Evolutionary conservation across 2,797 vertebrate species (phyloP).

Genomic region (Masticophis lateralis): DNA sequence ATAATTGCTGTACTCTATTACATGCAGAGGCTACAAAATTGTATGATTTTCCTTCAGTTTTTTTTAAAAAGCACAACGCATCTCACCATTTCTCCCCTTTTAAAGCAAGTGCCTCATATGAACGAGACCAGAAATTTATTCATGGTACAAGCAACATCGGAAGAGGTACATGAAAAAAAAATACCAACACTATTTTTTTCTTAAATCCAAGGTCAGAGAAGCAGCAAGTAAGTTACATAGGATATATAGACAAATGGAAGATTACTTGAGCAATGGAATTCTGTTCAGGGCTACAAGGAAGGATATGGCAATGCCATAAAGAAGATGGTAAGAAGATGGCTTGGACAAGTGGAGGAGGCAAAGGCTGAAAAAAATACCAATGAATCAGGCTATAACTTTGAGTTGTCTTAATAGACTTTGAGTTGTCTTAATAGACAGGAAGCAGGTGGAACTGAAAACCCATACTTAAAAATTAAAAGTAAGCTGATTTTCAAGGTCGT

Average conservation of each 20-base stretch:
- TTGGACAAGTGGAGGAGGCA: too few relatives aligned
- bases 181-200: background rate
- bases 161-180: background rate
- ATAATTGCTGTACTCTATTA: background rate
- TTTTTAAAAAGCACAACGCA: background rate
- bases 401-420: background rate
- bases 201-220: background rate
- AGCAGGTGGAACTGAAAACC: background rate
- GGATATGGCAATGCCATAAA: too few relatives aligned
- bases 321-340: background rate
- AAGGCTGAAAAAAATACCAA: background rate
- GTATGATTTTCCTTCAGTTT: background rate
- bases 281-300: too few relatives aligned
- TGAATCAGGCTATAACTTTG: background rate
- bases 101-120: background rate
- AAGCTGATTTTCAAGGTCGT: background rate
- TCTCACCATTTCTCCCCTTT: background rate
- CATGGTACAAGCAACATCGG: background rate
- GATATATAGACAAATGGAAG: background rate
- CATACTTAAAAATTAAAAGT: background rate
- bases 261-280: background rate
- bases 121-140: background rate
- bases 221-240: background rate
- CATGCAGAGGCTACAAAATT: background rate
- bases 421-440: background rate